Base-by-base conservation (phyloP, 2,797 vertebrate species). In the Acanthurus lineatus region DNA sequence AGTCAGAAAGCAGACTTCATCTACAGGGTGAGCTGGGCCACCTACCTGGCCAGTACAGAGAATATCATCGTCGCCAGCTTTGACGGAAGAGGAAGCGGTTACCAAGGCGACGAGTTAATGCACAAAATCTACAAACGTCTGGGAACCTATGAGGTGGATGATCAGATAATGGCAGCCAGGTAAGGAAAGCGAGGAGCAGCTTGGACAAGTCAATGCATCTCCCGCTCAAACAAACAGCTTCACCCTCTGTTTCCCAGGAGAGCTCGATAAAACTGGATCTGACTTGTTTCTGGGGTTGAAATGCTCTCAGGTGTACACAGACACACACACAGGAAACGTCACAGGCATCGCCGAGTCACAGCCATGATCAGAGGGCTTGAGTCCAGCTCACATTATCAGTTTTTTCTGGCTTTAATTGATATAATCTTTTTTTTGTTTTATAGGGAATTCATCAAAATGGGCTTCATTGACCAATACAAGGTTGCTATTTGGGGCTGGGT, bases 401-500 rank as follows among this genome's bases (percentile, higher is more conserved):
- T 40, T 6, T 6, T 6, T 40, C 5, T 40, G 38, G 1, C 25
- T 25, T 57, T 14, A 20, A 45, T 42, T 52, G 40, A 62, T 61
- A 10, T 44, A 25, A 25, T 16, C 56, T 9, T 10, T 76, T 85
- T 54, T 64, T 73, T 92, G 3, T 80, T 81, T 96, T 87, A 78
- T 75, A 99, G 98, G 86, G 82, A 94, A 82, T 98, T 99, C 88
- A 95, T 95, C 87, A 90, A 96, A 73, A 94, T 97, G 96, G 92
- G 93, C 76, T 99, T 95, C 88, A 92, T 99, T 82, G 97, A 99
- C 86, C 91, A 96, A 85, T 20, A 93, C n/a, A 95, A 94, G 89
- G 90, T 99, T 71, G 98, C 98, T 73, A 97, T 99, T 85, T 99
- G 98, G 98, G 98, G 98, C 77, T 99, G 97, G 98, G 98, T 99